Base-by-base conservation (phyloP, 2,797 vertebrate species). In the Benthosema pterotum region DNA sequence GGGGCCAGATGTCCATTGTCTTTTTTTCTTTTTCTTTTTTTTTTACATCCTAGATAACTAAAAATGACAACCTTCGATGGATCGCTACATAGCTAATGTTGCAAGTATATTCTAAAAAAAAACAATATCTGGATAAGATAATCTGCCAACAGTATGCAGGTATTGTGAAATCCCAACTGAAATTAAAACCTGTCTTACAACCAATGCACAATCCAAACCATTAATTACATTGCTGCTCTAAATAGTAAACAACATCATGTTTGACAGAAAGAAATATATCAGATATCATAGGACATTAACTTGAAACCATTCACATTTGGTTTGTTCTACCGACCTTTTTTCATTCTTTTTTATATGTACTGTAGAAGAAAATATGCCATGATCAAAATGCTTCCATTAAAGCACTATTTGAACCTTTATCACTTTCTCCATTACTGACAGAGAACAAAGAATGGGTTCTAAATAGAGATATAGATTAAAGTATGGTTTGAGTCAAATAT, bases 51-150 rank as follows among this genome's bases (percentile, higher is more conserved):
- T 84, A 70, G 63, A 76, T 75, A 70, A 77, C 69, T 77, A 77
- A 81, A 19, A 84, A 78, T 72, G 77, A 73, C 43, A 79, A 83
- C 60, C 71, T 74, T 83, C 69, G 49, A 73, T 69, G 75, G 75
- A 67, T 69, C 84, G 77, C 85, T 89, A 87, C 88, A 87, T 79
- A 80, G 79, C 81, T 86, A 86, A 84, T 60, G 49, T 83, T 79
- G 88, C 75, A 84, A 77, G 72, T 81, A 77, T 77, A 84, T 77
- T 73, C 63, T 80, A 42, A 81, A 87, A 81, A 87, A 87, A 17
- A 84, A 65, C 75, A 78, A 83, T 63, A 81, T 56, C 68, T 76
- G 61, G 64, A 74, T 83, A 84, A 76, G 65, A 58, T 67, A 88
- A 84, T 80, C 68, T 66, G 22, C 78, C 84, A 74, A 83, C 57